Base-by-base conservation (phyloP, 2,888 invertebrate genomes). In the Cheilosia pagana region DNA sequence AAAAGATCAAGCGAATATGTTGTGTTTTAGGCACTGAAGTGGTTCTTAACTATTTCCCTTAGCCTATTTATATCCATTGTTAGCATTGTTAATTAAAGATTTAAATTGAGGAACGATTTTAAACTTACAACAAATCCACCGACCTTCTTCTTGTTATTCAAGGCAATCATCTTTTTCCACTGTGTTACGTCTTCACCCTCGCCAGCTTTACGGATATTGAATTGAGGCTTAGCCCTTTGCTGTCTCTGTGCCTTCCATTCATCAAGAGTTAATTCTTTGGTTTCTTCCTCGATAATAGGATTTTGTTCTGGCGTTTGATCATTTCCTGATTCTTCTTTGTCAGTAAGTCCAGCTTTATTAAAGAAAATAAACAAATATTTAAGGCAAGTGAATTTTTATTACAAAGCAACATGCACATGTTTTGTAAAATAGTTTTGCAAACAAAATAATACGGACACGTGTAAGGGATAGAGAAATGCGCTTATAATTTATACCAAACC, bases 191-290 rank as follows among this genome's bases (percentile, higher is more conserved):
- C 97, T 90, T 97, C 98, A 52, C 98, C 98, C 92, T 98, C 98
- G 31, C 98, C 98, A 70, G 98, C 96, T 92, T 98, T 98, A 75
- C 98, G 95, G 89, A 98, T 92, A 92, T 98, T 98, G 92, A 95
- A 98, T 88, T 96, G 95, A 62, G 98, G 97, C 91, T 97, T 96
- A 82, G 94, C 94, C 88, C 97, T 95, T 89, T 94, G 94, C 70
- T 94, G 95, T 89, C 96, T 96, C 89, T 96, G 93, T 76, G 97
- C 97, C 92, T 97, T 97, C 95, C 97, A 98, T 94, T 98, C 98
- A 90, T 98, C 98, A 88, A 98, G 93, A 43, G 98, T 98, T 91
- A 98, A 94, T 93, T 96, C 96, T 89, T 96, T 95, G 62, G 96
- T 94, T 91, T 96, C 96, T 87, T 96, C 96, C 67, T 93, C 93